A percentile compares a stretch with the other conserved stretches of the same genome.
These are phyloP conservation scores for Umimayanthus chanpuru DNA, from an alignment of 92 coral and sea anemone species.

Conservation along the genomic window DNA sequence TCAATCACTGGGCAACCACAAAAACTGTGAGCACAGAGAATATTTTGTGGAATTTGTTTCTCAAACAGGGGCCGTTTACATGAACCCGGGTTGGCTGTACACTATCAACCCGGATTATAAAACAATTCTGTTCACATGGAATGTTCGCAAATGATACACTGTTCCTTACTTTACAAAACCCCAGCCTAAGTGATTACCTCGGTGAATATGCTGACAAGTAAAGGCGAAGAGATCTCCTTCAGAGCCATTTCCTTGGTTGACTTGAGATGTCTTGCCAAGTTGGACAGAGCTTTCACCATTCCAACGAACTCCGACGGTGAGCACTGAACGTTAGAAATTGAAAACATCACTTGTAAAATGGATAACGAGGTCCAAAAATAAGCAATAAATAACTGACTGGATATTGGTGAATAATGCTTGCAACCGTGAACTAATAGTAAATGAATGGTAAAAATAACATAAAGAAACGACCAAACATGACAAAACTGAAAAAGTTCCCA, in stretches of 20 bases:
- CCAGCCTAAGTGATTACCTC: constrained; percentile 53
- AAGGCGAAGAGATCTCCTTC: constrained; percentile 60
- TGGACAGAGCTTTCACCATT: constrained; percentile 58
- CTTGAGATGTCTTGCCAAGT: constrained; percentile 50
- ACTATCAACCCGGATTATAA: no score
- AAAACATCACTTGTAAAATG: background rate
- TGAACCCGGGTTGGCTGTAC: no score
- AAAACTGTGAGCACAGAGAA: no score
- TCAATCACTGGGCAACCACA: no score
- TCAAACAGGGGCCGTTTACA: no score
- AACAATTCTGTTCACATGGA: no score
- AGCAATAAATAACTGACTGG: no score
- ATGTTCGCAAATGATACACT: no score
- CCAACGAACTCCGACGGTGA: constrained; percentile 76
- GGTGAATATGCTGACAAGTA: constrained; percentile 51
- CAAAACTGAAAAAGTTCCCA: background rate
- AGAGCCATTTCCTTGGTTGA: constrained; percentile 54
- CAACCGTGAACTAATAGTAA: background rate
- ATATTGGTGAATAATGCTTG: no score
- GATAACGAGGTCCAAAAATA: background rate
- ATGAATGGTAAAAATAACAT: background rate
- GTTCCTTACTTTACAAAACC: no score
- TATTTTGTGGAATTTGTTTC: no score
- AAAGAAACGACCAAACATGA: background rate
- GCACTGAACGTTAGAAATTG: constrained; percentile 51